These are phyloP conservation scores for Hypolimnas misippus DNA, from an alignment of 2,888 invertebrate genomes.

Conservation along the genomic window DNA sequence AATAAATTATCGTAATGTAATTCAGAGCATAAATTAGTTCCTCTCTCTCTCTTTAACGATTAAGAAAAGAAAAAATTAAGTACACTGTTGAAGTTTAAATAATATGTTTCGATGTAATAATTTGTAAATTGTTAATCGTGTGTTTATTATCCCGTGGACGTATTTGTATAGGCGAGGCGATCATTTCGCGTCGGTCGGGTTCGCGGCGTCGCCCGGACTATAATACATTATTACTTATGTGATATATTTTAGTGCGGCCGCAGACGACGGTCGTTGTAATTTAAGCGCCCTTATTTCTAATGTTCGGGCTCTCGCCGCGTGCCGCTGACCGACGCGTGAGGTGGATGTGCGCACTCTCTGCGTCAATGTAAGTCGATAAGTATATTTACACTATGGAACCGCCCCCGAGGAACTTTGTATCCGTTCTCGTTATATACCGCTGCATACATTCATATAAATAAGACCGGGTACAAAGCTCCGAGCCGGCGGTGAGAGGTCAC, in stretches of 20 bases:
- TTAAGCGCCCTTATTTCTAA: constrained; percentile 15
- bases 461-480: neutral
- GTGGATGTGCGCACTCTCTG: constrained; percentile 6
- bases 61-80: neutral
- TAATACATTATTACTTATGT: constrained; percentile 19
- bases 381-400: neutral
- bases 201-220: constrained; percentile 1
- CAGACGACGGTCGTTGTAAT: neutral
- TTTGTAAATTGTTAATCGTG: neutral
- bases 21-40: neutral
- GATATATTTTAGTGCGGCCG: constrained; percentile 21
- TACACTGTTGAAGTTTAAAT: neutral
- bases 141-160: neutral
- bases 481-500: neutral
- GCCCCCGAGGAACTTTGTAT: neutral
- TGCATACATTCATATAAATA: constrained; percentile 3
- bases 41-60: neutral
- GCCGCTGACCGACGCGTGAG: neutral
- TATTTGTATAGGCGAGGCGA: constrained; percentile 4
- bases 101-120: neutral
- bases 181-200: neutral
- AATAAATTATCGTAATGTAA: neutral
- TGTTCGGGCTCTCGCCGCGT: neutral
- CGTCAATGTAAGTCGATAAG: constrained; percentile 10
- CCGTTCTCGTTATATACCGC: neutral